Evolutionary conservation across 2,888 invertebrate species (phyloP), one percentile per base, ranked within the genome.

Genomic region (Drosophila subquinaria): DNA sequence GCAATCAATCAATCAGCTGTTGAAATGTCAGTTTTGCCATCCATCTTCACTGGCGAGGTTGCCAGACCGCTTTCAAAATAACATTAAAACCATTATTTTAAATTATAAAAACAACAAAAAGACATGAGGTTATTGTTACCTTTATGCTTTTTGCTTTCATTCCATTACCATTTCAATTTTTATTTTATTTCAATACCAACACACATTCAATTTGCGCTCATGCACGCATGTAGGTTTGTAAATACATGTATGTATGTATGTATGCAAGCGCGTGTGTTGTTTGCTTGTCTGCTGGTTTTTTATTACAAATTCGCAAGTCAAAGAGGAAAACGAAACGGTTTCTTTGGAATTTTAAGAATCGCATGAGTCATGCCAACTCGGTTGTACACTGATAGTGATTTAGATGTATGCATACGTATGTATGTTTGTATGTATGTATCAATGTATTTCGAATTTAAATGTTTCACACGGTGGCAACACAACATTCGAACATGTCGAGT

Each of bases 351-450:
- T 81, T 72, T 17, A 77, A 80, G 64, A 82, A 73, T 63, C 30
- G 69, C 40, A 86, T 87, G 88, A 88, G 73, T 88, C 88, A 88
- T 63, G 38, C 50, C 55, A 68, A 60, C 36, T 73, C 20, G 47
- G n/a, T 63, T 75, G 75, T 67, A 68, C 60, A 67, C 33, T 38
- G 52, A 62, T 38, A 50, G 20, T 36, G 17, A 9, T 56, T 30
- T 35, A n/a, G 30, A 60, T 38, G 38, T 47, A 45, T 42, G 30
- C 17, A 50, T 61, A 47, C 51, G 43, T 15, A 47, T 23, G 52
- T 60, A 60, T 40, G 15, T 55, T 11, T 27, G 15, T 35, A 33
- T 9, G 8, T 15, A 3, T 20, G 20, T 20, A 42, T 30, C 50
- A 30, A 23, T 57, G 35, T 23, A 47, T 57, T 13, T 47, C 2